Base-by-base conservation (phyloP, 2,797 vertebrate species). In the Jordanella pulchra region DNA sequence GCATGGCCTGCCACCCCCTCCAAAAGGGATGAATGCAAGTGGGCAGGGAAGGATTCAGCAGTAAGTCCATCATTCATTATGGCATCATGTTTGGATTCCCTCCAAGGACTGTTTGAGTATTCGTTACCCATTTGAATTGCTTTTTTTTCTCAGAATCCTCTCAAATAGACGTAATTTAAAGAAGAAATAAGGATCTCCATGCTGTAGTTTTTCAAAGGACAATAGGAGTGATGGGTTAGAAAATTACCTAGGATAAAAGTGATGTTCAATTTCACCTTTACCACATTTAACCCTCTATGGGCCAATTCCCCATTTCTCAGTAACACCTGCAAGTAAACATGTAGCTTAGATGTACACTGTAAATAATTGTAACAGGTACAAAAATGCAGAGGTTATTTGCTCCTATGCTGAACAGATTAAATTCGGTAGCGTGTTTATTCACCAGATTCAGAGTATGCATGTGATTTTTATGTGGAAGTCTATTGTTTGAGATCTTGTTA, bases 11-110 rank as follows among this genome's bases (percentile, higher is more conserved):
- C 98, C 77, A 97, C 97, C 81, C 96, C 95, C 78, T 97, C 96
- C 32, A 96, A 97, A 89, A 95, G 95, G 84, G 97, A 99, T 72
- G 98, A 99, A 84, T 99, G 98, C 93, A 99, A 98, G 89, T 99
- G 98, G 98, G 97, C 97, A 82, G 98, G 98, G 80, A 99, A 99
- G 94, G 97, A 99, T 93, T 94, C 97, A 45, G 89, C 93, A 93
- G 97, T 99, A 94, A 96, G 97, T 94, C 73, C 35, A 64, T 65
- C 70, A n/a, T 42, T 76, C 77, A 63, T 45, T 23, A 64, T 63
- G 60, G 44, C 65, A 23, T 79, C 71, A 27, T 64, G 51, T 15
- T 76, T 71, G 48, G 28, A 76, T 28, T 67, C 25, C 13, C 45
- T 75, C 68, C 32, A 69, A 61, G n/a, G 39, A 69, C n/a, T 78